These are phyloP conservation scores for Pterois miles DNA, from an alignment of 2,797 vertebrate genomes.

Conservation along the genomic window DNA sequence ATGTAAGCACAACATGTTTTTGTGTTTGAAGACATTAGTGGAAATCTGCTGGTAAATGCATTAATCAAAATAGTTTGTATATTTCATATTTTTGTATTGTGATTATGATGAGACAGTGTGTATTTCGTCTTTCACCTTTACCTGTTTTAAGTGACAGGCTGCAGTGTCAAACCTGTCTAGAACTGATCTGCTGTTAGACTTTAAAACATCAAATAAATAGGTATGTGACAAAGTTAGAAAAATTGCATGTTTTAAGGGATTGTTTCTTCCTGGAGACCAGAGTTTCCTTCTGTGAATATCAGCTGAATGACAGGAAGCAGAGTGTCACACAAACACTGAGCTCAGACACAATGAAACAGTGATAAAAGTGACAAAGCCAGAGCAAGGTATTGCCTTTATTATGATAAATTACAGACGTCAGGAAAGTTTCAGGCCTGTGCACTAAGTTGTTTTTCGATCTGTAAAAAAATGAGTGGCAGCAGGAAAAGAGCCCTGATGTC, in stretches of 20 bases:
- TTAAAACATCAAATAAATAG: background rate
- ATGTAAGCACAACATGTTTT: background rate
- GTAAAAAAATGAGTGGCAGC: background rate
- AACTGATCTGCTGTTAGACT: background rate
- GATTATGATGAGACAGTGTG: background rate
- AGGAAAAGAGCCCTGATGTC: background rate
- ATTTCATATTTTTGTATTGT: background rate
- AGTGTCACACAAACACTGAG: slow-evolving; percentile 8
- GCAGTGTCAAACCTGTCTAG: background rate
- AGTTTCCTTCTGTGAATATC: slow-evolving; percentile 25
- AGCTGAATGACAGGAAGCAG: slow-evolving; percentile 47
- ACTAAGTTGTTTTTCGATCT: slow-evolving; percentile 12
- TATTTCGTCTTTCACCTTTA: background rate
- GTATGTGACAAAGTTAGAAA: background rate
- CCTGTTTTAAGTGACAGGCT: background rate
- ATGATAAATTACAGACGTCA: background rate
- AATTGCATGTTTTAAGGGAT: background rate
- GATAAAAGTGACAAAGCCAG: slow-evolving; percentile 21
- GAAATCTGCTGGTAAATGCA: background rate
- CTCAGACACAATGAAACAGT: slow-evolving; percentile 7
- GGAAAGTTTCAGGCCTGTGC: background rate
- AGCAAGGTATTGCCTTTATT: background rate
- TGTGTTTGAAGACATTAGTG: background rate
- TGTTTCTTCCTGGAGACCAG: slow-evolving; percentile 13
- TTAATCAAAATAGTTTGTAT: background rate